These are phyloP conservation scores for Delia radicum DNA, from an alignment of 1,140 invertebrate genomes.

Conservation along the genomic window DNA sequence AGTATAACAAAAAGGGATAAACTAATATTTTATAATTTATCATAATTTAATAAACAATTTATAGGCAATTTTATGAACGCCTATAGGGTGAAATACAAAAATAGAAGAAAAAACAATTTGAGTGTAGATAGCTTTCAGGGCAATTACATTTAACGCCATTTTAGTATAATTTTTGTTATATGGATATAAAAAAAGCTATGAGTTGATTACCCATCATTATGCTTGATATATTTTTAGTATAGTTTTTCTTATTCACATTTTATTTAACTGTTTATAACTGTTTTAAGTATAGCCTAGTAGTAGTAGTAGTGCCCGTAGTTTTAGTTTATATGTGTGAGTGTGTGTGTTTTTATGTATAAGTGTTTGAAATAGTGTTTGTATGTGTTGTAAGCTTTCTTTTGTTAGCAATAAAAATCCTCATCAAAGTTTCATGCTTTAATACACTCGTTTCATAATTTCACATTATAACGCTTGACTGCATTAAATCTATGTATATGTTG, in stretches of 20 bases:
- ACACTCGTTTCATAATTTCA: conserved; percentile 10
- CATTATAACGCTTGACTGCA: conserved; percentile 12
- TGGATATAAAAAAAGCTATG: neutral
- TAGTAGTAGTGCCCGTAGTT: neutral
- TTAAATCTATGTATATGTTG: conserved; percentile 4
- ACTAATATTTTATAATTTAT: conserved; percentile 9
- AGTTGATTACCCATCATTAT: neutral
- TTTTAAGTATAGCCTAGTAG: conserved; percentile 1
- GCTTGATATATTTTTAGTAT: neutral
- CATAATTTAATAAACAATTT: conserved; percentile 12
- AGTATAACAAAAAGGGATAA: neutral
- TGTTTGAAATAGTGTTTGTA: neutral
- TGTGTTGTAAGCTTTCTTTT: conserved; percentile 1
- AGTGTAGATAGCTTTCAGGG: conserved; percentile 11
- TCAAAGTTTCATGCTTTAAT: conserved; percentile 13
- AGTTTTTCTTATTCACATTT: neutral
- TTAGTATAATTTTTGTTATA: neutral
- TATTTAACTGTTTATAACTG: neutral
- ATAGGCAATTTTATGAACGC: neutral
- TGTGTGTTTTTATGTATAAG: neutral
- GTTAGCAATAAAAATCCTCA: neutral
- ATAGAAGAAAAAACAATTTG: too few relatives aligned
- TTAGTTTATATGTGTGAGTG: neutral
- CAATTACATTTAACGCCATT: conserved; percentile 29
- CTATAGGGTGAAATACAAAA: neutral